A percentile compares a stretch with the other conserved stretches of the same genome.
Evolutionary conservation across 2,888 invertebrate species (phyloP).

Genomic region (Tinea semifulvella): DNA sequence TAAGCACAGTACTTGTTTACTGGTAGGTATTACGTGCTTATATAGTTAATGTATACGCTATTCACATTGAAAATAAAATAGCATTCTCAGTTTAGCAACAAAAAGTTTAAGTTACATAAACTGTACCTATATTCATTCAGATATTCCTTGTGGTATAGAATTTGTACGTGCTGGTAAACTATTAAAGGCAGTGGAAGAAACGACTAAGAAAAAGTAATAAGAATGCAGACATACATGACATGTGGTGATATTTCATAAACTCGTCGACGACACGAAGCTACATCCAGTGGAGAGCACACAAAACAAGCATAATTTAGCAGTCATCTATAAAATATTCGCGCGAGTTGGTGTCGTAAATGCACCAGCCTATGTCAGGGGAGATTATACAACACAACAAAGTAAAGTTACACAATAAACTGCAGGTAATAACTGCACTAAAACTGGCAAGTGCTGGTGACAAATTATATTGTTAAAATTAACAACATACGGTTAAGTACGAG

Average conservation of each 20-base stretch:
- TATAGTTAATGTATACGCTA: too few species aligned
- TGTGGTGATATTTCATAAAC: constrained; percentile 7
- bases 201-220: constrained; percentile 2
- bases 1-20: too few species aligned
- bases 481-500: too few species aligned
- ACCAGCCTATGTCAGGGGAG: constrained; percentile 34
- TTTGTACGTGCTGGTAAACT: neutral
- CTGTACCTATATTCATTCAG: too few species aligned
- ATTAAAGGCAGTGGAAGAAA: neutral
- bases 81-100: too few species aligned
- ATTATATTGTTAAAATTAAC: too few species aligned
- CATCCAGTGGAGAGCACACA: constrained; percentile 11
- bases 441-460: neutral
- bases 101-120: too few species aligned
- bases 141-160: neutral
- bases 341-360: constrained; percentile 39
- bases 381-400: constrained; percentile 23
- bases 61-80: too few species aligned
- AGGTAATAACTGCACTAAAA: constrained; percentile 8
- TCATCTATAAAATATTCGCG: constrained; percentile 40
- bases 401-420: constrained; percentile 7
- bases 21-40: too few species aligned
- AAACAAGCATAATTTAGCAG: constrained; percentile 46
- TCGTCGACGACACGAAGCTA: neutral
- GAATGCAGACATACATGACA: constrained; percentile 6